Evolutionary conservation across 2,113 vertebrate genomes (phyloP).

Genomic region (Pseudorectes ferrugineus): DNA sequence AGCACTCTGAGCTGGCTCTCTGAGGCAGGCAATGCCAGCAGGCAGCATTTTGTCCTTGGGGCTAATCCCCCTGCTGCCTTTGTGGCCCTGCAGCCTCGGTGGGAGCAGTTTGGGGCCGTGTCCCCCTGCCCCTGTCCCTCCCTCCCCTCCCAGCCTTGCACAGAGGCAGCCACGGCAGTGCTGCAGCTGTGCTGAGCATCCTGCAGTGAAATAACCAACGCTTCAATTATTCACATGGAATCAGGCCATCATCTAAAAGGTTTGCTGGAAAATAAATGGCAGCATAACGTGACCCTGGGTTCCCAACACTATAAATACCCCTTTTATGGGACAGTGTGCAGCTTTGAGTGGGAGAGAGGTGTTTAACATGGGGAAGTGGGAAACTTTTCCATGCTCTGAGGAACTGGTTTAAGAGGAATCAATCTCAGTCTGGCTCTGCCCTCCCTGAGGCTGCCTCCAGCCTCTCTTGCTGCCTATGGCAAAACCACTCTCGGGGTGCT

Average conservation of each 20-base stretch:
- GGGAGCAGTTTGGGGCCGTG: neutral
- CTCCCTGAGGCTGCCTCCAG: neutral
- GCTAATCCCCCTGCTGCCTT: neutral
- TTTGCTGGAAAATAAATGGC: neutral
- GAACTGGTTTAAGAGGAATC: neutral
- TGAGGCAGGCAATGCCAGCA: neutral
- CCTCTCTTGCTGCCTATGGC: neutral
- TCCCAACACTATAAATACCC: neutral
- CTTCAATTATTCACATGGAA: neutral
- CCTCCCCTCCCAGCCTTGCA: neutral
- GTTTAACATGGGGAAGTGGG: neutral
- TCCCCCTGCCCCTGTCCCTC: neutral
- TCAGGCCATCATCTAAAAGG: neutral
- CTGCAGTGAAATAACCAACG: neutral
- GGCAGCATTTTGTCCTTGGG: neutral
- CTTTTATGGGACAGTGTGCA: neutral
- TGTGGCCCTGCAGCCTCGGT: neutral
- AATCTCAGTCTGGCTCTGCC: neutral
- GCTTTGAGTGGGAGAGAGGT: neutral
- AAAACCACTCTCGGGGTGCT: neutral
- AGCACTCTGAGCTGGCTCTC: accelerated
- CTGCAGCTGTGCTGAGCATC: neutral
- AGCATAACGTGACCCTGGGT: neutral
- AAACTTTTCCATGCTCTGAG: neutral
- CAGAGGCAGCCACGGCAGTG: neutral